phyloP scores from a whole-genome alignment of 2,113 vertebrate species.

The Equus przewalskii region DNA sequence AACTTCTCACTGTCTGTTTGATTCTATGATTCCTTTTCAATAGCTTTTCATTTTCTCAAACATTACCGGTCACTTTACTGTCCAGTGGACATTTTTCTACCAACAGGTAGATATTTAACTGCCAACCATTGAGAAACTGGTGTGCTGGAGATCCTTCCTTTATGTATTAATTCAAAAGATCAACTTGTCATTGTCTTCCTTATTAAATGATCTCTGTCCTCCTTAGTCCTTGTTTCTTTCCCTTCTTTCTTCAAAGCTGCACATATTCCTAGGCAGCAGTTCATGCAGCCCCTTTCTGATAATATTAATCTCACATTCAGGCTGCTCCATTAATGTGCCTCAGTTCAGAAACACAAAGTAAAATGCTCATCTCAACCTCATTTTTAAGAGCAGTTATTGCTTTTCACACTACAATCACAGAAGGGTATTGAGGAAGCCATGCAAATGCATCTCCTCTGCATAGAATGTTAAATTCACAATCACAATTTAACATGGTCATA shows the following conservation, averaged over 20 bases:
- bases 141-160: neutral
- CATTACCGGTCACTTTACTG: slow-evolving; percentile 22
- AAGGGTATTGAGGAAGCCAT: neutral
- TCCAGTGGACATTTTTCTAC: slow-evolving; percentile 65
- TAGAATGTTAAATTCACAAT: neutral
- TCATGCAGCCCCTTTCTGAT: neutral
- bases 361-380: neutral
- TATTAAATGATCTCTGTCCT: neutral
- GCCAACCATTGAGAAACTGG: accelerated
- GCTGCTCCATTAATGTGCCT: neutral
- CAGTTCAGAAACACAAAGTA: slow-evolving; percentile 7
- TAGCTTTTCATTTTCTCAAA: slow-evolving; percentile 85
- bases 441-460: neutral
- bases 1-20: slow-evolving; percentile 81
- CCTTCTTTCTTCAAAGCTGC: neutral
- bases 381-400: slow-evolving; percentile 19
- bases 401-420: neutral
- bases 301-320: neutral
- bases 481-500: neutral
- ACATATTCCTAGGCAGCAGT: neutral
- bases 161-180: slow-evolving; percentile 39
- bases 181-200: slow-evolving; percentile 38
- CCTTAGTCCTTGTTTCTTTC: neutral
- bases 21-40: slow-evolving; percentile 84
- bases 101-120: slow-evolving; percentile 69